A percentile compares a stretch with the other conserved stretches of the same genome.
phyloP scores from a whole-genome alignment of 2,113 vertebrate species.

The Cettia cetti region DNA sequence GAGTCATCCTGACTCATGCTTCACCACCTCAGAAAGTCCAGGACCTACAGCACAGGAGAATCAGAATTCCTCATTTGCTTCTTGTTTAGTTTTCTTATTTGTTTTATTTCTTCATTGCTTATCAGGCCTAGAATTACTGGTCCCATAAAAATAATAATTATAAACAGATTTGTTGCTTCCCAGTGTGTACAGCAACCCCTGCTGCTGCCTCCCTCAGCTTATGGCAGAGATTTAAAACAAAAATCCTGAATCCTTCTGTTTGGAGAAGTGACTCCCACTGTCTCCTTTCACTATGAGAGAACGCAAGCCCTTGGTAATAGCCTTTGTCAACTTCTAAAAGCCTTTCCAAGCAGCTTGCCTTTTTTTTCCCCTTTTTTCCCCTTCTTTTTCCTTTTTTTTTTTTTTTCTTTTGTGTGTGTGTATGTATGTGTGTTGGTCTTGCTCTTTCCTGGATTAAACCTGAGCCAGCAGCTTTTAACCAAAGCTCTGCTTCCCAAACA shows the following conservation, averaged over 20 bases:
- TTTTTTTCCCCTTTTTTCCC: rapidly evolving
- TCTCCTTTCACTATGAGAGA: not conserved
- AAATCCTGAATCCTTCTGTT: not conserved
- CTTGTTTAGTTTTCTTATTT: not conserved
- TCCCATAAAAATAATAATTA: not conserved
- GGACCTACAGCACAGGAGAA: slow-evolving; percentile 35
- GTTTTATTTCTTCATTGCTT: not conserved
- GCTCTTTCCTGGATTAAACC: slow-evolving; percentile 18
- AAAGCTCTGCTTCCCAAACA: not conserved
- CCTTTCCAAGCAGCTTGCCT: not conserved
- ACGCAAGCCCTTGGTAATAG: not conserved
- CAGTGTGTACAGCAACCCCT: not conserved
- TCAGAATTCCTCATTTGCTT: not conserved
- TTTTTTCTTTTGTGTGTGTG: too few relatives aligned
- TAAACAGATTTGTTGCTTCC: not conserved
- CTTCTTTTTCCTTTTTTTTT: rapidly evolving
- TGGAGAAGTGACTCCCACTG: not conserved
- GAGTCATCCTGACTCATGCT: slow-evolving; percentile 46
- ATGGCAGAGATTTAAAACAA: not conserved
- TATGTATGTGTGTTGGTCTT: not conserved
- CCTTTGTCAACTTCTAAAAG: not conserved
- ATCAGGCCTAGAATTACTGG: not conserved
- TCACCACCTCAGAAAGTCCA: not conserved
- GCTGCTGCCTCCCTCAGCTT: not conserved
- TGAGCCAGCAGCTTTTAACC: slow-evolving; percentile 10